Conservation (phyloP, 2,797 vertebrate species). For the Eospalax fontanierii region DNA sequence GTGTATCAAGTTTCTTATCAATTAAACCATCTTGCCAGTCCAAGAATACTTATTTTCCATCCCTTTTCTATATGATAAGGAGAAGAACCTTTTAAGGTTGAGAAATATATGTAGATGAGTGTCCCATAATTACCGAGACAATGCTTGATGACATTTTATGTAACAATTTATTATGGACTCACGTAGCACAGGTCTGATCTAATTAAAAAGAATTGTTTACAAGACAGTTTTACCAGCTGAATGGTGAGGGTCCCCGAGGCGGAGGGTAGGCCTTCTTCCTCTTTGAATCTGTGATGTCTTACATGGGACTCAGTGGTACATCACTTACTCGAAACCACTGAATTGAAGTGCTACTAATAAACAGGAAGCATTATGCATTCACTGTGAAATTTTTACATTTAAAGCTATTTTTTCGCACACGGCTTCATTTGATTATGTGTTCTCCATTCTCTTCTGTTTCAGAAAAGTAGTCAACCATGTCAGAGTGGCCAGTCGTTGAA, state of each 20-base stretch:
- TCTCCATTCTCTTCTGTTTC: background rate
- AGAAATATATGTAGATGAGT: background rate
- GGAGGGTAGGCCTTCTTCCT: background rate
- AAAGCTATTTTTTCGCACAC: background rate
- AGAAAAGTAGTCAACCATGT: background rate
- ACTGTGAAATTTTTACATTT: constrained; percentile 4
- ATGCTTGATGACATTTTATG: background rate
- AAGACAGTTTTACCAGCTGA: background rate
- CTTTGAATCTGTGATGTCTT: background rate
- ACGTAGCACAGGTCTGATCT: background rate
- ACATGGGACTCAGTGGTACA: too few relatives aligned
- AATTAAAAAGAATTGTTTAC: background rate
- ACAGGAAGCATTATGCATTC: constrained; percentile 4
- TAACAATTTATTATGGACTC: background rate
- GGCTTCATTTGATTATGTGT: background rate
- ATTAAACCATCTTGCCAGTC: background rate
- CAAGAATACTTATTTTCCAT: constrained; percentile 15
- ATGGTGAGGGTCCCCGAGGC: background rate
- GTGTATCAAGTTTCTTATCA: background rate
- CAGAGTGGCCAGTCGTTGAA: background rate
- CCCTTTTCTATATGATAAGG: background rate
- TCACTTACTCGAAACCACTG: background rate
- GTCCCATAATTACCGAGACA: background rate
- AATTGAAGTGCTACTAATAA: background rate
- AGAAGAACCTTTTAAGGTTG: background rate